Conservation (phyloP, 2,888 invertebrate genomes). For the Rapana venosa region DNA sequence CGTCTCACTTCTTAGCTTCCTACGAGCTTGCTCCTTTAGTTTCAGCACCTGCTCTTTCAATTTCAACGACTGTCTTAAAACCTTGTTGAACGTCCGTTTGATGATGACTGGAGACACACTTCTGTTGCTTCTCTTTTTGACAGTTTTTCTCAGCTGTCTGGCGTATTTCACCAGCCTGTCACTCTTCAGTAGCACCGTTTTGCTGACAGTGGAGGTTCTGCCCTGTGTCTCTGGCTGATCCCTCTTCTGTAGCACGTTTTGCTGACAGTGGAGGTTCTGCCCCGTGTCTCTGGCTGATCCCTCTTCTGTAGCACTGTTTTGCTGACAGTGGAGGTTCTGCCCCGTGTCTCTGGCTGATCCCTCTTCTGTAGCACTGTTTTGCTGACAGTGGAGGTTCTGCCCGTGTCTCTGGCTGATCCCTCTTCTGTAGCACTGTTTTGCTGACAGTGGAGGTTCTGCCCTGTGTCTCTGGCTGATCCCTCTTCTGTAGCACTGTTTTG, state of each 20-base stretch:
- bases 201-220: not conserved
- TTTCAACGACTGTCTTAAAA: not conserved
- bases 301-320: not conserved
- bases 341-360: too few species aligned
- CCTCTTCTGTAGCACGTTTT: not conserved
- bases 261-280: not conserved
- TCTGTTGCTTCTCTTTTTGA: slow-evolving; percentile 1
- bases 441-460: not conserved
- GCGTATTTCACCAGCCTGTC: not conserved
- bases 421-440: not conserved
- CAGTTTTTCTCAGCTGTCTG: not conserved
- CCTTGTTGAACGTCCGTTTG: not conserved
- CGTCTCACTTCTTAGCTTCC: not conserved
- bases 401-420: too few species aligned
- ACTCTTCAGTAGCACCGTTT: not conserved
- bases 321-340: not conserved
- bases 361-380: not conserved
- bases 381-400: not conserved
- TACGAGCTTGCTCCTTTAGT: not conserved
- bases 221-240: too few species aligned
- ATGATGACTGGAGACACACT: not conserved
- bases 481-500: not conserved
- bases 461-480: not conserved
- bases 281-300: not conserved
- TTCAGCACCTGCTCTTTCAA: not conserved